phyloP scores from a whole-genome alignment of 1,140 invertebrate genomes.

The Venturia canescens region DNA sequence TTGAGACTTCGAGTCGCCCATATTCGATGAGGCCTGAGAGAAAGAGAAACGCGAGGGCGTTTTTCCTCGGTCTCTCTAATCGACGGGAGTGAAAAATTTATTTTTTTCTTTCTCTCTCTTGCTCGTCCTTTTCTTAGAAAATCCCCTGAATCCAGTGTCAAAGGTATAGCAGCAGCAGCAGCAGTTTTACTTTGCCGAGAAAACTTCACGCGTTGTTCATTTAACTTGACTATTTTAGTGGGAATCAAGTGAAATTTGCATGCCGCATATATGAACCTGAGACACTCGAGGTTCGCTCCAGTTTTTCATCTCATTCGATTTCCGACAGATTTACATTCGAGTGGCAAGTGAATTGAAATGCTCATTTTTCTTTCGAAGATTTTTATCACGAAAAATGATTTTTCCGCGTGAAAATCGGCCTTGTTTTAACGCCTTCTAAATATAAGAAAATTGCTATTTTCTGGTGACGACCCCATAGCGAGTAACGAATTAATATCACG shows the following conservation, averaged over 20 bases:
- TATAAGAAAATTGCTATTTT: not conserved
- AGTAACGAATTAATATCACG: not conserved
- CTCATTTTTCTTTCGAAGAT: too few species aligned
- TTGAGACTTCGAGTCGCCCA: constrained; percentile 67
- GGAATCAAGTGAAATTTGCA: too few species aligned
- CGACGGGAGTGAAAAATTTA: constrained; percentile 5
- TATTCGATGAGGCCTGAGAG: constrained; percentile 65
- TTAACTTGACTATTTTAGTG: too few species aligned
- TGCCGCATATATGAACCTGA: too few species aligned
- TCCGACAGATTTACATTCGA: not conserved
- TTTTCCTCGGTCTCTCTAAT: not conserved
- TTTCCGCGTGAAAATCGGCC: too few species aligned
- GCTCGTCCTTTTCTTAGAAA: constrained; percentile 1
- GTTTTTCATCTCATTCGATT: not conserved
- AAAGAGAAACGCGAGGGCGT: constrained; percentile 22
- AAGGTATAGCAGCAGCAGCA: not conserved
- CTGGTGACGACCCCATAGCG: not conserved
- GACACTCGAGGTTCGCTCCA: too few species aligned
- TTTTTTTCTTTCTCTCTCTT: not conserved
- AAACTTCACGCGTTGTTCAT: not conserved
- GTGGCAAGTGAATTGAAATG: not conserved
- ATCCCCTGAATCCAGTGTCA: not conserved
- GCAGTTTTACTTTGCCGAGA: not conserved
- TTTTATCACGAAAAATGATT: too few species aligned
- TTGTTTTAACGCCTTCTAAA: too few species aligned